phyloP scores from a whole-genome alignment of 2,888 invertebrate species.

The Tipula helvola region DNA sequence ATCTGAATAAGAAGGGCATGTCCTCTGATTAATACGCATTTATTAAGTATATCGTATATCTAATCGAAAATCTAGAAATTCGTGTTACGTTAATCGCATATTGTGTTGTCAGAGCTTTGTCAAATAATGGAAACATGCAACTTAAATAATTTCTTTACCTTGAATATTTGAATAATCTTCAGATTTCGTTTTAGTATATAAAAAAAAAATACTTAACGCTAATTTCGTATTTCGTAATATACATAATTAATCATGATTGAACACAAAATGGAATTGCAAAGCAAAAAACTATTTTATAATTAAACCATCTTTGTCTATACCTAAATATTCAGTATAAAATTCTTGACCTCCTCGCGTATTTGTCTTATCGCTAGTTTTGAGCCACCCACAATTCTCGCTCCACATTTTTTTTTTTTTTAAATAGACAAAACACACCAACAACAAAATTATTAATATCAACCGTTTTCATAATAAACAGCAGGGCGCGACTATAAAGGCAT shows the following conservation, averaged over 20 bases:
- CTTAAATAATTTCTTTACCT: background rate
- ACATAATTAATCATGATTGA: background rate
- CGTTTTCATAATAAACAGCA: constrained; percentile 9
- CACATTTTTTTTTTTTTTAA: background rate
- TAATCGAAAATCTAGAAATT: background rate
- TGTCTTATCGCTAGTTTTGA: background rate
- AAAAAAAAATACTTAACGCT: background rate
- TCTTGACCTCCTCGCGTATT: background rate
- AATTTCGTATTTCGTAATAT: too few relatives aligned
- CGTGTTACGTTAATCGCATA: background rate
- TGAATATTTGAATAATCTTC: background rate
- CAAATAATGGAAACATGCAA: background rate
- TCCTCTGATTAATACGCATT: background rate
- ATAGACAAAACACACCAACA: background rate
- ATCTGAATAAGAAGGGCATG: background rate
- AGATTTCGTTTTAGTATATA: background rate
- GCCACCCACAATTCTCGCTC: background rate
- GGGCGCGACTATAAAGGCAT: constrained; percentile 6
- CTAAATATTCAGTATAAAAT: background rate
- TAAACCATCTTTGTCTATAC: background rate
- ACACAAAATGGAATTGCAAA: background rate
- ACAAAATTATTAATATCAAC: background rate
- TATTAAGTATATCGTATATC: background rate
- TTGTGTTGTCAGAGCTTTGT: background rate
- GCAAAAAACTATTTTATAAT: background rate